Evolutionary conservation across 2,797 vertebrate species (phyloP), one percentile per base, ranked within the genome.

Genomic region (Myoxocephalus aenaeus): DNA sequence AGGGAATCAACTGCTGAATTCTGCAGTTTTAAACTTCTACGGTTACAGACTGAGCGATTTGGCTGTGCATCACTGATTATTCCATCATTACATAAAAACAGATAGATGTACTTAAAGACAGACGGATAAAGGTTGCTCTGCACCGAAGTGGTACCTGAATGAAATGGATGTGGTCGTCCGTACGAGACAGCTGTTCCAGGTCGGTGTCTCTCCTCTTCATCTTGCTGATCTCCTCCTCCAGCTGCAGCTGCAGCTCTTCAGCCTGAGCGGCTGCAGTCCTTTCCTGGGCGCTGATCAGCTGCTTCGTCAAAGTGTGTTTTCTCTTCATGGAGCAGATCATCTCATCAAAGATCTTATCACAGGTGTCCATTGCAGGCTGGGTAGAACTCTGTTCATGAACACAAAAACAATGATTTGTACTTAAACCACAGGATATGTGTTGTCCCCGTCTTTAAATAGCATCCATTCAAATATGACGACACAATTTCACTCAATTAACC

Each of bases 91-190:
- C 10, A 51, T n/a, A 13, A 25, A 25, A 53, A 12, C n/a, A 12
- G 51, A 22, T 13, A 6, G 22, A 20, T 20, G 20, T 3, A 50
- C 46, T 20, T 0, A 44, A 44, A 44, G 15, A 44, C 48, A 12
- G 50, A 22, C 5, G 20, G n/a, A 22, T 22, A 2, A 51, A 51
- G 25, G 51, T 25, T 2, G 51, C 51, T 53, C 50, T 53, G n/a
- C 50, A 22, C n/a, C 50, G 3, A 22, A 56, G 54, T 17, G 12
- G 5, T 46, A 84, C 85, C 69, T 71, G 61, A 29, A 84, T 73
- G 25, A 86, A 84, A 25, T 61, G 51, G 38, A 81, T 20, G 61
- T 81, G 48, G 44, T 86, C 78, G 1, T 59, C 36, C 3, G 25
- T 36, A 3, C 34, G 59, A 65, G 56, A 66, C 13, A 79, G 68